A percentile compares a stretch with the other conserved stretches of the same genome.
phyloP scores from a whole-genome alignment of 2,888 invertebrate genomes.

The Megalurothrips usitatus region DNA sequence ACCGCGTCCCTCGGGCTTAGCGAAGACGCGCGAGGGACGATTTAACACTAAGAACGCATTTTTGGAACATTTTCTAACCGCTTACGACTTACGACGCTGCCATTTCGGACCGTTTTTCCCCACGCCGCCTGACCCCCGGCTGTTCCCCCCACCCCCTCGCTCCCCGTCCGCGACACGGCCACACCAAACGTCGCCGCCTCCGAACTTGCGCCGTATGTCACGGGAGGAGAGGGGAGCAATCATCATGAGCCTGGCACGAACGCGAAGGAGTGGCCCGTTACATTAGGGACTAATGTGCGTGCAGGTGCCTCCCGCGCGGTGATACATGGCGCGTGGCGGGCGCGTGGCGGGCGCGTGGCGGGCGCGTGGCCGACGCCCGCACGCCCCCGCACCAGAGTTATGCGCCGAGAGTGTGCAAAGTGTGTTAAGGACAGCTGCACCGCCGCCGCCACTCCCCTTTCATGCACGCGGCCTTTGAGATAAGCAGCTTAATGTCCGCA shows the following conservation, averaged over 20 bases:
- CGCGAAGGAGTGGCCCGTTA: not conserved
- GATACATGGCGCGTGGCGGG: too few relatives aligned
- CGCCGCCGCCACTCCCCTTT: not conserved
- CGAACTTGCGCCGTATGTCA: not conserved
- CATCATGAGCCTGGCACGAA: not conserved
- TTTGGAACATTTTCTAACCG: too few relatives aligned
- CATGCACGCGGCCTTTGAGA: conserved; percentile 17
- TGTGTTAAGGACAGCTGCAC: conserved; percentile 7
- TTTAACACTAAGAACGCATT: too few relatives aligned
- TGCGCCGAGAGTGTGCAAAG: not conserved
- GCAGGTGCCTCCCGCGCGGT: not conserved
- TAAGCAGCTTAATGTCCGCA: conserved; percentile 23
- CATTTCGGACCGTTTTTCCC: not conserved
- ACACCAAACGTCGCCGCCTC: not conserved
- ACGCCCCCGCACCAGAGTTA: not conserved
- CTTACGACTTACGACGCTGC: too few relatives aligned
- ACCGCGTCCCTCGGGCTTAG: too few relatives aligned
- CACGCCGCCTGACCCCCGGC: too few relatives aligned
- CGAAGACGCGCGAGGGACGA: too few relatives aligned
- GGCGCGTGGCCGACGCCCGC: too few relatives aligned
- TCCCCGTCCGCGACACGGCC: not conserved
- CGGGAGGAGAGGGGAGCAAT: too few relatives aligned
- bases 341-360: too few relatives aligned
- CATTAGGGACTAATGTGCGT: not conserved
- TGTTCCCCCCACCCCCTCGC: not conserved